Evolutionary conservation across 2,888 invertebrate genomes (phyloP), one percentile per base, ranked within the genome.

Genomic region (Drosophila pegasa): DNA sequence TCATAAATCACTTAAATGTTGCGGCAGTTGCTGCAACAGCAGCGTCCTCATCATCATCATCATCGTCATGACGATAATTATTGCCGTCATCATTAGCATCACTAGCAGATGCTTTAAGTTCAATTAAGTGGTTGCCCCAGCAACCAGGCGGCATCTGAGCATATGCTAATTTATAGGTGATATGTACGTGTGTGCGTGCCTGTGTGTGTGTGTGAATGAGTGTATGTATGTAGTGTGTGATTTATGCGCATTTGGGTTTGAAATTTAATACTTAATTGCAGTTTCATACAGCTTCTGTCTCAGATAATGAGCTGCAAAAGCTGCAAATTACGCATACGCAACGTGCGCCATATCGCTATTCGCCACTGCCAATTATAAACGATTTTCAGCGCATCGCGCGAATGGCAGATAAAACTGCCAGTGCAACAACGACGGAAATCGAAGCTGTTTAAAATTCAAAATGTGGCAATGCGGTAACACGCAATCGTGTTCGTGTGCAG

Each of bases 1-100:
- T 61, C 85, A 88, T 85, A 85, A 85, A 88, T 85, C 85, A 85
- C 68, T 66, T 67, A 76, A 87, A 78, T 79, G 70, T 70, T 78
- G 58, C 58, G 60, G 61, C 81, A 78, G 64, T 77, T 43, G 61
- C 60, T 62, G 62, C 48, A 52, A 16, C 41, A 56, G 22, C 35
- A 31, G 14, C 40, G 31, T 16, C 45, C 62, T 31, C 35, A 20
- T 25, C 61, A 45, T 18, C 61, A 48, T 7, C 25, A 10, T 18
- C 45, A 27, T 43, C 27, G 43, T 20, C 67, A 50, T 57, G 40
- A 75, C 45, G 18, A 55, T 55, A 27, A 54, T 18, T 40, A 38
- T 33, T 58, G 55, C 27, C 59, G 52, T 16, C 18, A 37, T 63
- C 35, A 52, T 52, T 40, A 65, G 33, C 48, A 61, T 40, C 60